Conservation (phyloP, 2,888 invertebrate genomes). For the Cephus spinipes region DNA sequence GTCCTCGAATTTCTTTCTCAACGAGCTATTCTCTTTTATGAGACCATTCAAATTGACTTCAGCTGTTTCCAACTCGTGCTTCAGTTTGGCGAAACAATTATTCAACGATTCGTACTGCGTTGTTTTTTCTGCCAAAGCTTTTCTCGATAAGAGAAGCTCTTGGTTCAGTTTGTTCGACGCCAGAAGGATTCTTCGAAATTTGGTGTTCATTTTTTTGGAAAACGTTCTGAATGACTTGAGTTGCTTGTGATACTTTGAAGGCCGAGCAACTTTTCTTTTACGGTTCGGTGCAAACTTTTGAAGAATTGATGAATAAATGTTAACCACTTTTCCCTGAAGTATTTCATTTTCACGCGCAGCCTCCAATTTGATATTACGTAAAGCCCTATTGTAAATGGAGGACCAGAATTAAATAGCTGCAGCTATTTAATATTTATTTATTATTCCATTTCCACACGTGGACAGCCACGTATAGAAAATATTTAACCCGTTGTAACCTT, state of each 20-base stretch:
- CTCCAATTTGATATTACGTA: slow-evolving; percentile 29
- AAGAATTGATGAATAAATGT: slow-evolving; percentile 39
- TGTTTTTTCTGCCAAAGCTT: slow-evolving; percentile 31
- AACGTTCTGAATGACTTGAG: slow-evolving; percentile 29
- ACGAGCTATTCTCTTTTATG: slow-evolving; percentile 36
- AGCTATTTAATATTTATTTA: too few relatives aligned
- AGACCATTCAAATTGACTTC: slow-evolving; percentile 40
- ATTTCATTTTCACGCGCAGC: slow-evolving; percentile 34
- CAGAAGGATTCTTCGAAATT: slow-evolving; percentile 29
- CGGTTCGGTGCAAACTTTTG: slow-evolving; percentile 37
- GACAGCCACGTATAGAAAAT: not conserved
- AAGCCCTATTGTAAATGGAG: slow-evolving; percentile 18
- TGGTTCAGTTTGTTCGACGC: slow-evolving; percentile 33
- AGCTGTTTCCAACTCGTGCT: slow-evolving; percentile 37
- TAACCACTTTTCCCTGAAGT: slow-evolving; percentile 40
- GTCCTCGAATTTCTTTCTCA: slow-evolving; percentile 44
- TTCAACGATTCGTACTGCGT: slow-evolving; percentile 31
- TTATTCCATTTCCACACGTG: too few relatives aligned
- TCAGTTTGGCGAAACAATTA: slow-evolving; percentile 35
- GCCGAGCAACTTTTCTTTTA: not conserved
- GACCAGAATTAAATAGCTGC: not conserved
- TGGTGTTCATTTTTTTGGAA: slow-evolving; percentile 32
- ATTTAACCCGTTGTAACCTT: slow-evolving; percentile 21
- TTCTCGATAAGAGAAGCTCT: slow-evolving; percentile 30
- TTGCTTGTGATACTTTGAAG: slow-evolving; percentile 17